Evolutionary conservation across 53 echinoderm and acorn worm species (phyloP).

Genomic region (Paracentrotus lividus): DNA sequence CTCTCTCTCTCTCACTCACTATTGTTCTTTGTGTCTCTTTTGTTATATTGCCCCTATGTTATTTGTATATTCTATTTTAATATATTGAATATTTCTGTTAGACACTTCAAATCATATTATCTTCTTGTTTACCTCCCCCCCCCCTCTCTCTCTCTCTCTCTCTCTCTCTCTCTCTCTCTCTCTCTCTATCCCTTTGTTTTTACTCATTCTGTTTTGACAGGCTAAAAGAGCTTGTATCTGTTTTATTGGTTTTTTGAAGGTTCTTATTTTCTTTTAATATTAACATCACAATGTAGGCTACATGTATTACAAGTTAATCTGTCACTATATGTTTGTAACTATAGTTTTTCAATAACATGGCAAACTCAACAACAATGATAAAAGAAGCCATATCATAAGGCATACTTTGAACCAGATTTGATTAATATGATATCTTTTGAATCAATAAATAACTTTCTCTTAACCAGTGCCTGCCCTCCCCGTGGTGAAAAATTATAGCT

Average conservation of each 20-base stretch:
- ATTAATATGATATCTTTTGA: neutral
- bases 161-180: neutral
- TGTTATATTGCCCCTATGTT: neutral
- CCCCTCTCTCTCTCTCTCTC: neutral
- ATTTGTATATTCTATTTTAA: too few relatives aligned
- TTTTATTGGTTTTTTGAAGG: too few relatives aligned
- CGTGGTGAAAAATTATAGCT: neutral
- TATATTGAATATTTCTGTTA: too few relatives aligned
- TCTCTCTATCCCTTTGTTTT: neutral
- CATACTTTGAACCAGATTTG: too few relatives aligned
- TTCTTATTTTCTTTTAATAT: too few relatives aligned
- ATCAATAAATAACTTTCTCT: neutral
- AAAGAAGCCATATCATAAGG: too few relatives aligned
- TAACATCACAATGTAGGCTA: too few relatives aligned
- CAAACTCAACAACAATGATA: neutral
- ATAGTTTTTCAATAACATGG: too few relatives aligned
- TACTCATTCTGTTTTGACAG: neutral
- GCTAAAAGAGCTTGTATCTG: too few relatives aligned
- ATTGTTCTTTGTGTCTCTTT: neutral
- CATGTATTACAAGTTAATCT: too few relatives aligned
- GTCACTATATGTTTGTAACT: too few relatives aligned
- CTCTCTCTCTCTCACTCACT: neutral
- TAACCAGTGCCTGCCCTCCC: neutral
- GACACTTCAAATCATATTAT: too few relatives aligned
- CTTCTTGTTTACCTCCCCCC: neutral